Base-by-base conservation (phyloP, 1,140 invertebrate genomes). In the Micrasema minimum region DNA sequence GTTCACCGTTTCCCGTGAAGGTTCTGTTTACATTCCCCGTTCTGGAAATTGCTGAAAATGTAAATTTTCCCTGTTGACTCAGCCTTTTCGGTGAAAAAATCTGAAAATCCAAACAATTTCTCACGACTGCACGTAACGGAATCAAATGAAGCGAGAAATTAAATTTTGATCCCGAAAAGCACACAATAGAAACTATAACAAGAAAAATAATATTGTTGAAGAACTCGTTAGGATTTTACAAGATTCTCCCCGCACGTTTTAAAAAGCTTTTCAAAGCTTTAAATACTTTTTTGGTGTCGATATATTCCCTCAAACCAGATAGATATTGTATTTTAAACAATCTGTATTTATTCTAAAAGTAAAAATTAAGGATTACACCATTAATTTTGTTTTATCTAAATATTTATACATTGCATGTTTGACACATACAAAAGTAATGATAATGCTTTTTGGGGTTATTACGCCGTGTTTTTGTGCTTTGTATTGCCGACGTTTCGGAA, bases 31-130 rank as follows among this genome's bases (percentile, higher is more conserved):
- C 38, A 5, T 10, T 18, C 38, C 59, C 59, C 12, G 38, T 31
- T 46, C 37, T 38, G 67, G 23, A 61, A 69, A 59, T 16, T 61
- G 67, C 67, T 23, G n/a, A 43, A 26, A 46, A 46, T 62, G 59
- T 57, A 68, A 68, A 45, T 68, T 68, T 57, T 45, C 51, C 6
- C 38, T 57, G 51, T 68, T 68, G 66, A 68, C 26, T 41, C 51
- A 68, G 41, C 37, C 18, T 48, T 26, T 45, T 43, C 11, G 14
- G 9, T 2, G 43, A 11, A 43, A 62, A 45, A 23, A 43, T 45
- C 23, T 7, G 22, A 62, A 45, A 23, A 43, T 45, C 23, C 12
- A 22, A 43, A 31, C 18, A 14, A 26, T 23, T 43, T 46, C 45
- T 46, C 43, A 23, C 41, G 20, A 14, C n/a, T 46, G 59, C 41